A percentile compares a stretch with the other conserved stretches of the same genome.
Evolutionary conservation across 2,113 vertebrate species (phyloP).

Genomic region (Scytalopus superciliaris): DNA sequence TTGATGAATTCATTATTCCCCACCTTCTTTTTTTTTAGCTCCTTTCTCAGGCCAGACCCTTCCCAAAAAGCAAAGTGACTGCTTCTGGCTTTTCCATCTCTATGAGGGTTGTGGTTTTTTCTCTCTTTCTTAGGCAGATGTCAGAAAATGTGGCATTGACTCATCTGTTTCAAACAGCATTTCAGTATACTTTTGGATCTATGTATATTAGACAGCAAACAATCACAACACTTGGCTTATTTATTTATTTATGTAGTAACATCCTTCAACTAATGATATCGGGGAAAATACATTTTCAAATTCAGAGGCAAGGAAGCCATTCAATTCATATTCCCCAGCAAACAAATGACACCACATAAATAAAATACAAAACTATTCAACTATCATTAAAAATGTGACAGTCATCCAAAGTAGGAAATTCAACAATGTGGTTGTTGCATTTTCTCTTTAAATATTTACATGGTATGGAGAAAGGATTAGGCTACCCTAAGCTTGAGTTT

Average conservation of each 20-base stretch:
- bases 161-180: conserved; percentile 73
- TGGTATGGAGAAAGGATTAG: background rate
- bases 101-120: background rate
- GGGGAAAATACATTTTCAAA: conserved; percentile 8
- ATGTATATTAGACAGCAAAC: conserved; percentile 21
- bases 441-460: conserved; percentile 59
- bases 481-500: background rate
- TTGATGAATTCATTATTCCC: conserved; percentile 83
- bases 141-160: conserved; percentile 72
- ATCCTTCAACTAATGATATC: conserved; percentile 45
- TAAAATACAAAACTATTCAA: conserved; percentile 68
- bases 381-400: conserved; percentile 64
- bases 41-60: conserved; percentile 39
- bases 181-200: conserved; percentile 33
- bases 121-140: conserved; percentile 65
- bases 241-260: conserved; percentile 48
- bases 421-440: background rate
- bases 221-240: conserved; percentile 9
- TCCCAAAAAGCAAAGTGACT: conserved; percentile 35
- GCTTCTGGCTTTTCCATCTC: background rate
- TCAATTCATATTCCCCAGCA: conserved; percentile 34
- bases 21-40: background rate
- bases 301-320: background rate
- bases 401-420: conserved; percentile 28
- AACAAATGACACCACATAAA: conserved; percentile 66